Base-by-base conservation (phyloP, 2,797 vertebrate genomes). In the Pygocentrus nattereri region DNA sequence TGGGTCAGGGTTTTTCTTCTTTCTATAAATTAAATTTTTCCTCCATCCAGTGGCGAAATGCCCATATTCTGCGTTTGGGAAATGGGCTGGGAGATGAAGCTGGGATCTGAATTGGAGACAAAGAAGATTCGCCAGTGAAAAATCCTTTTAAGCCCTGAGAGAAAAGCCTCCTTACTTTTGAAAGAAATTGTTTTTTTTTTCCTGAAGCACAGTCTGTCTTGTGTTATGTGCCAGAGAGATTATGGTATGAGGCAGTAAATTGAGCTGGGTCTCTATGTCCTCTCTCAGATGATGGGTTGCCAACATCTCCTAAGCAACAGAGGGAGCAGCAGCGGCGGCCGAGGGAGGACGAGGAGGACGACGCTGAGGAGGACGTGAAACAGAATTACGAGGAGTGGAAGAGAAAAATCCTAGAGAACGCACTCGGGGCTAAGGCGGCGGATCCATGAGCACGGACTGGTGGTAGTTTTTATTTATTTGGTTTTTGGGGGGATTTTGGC, bases 331-430 rank as follows among this genome's bases (percentile, higher is more conserved):
- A 34, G 11, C 80, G 76, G n/a, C n/a, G n/a, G n/a, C n/a, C n/a
- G 1, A 90, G 90, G 49, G 70, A 91, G 47, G 72, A 75, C 7
- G 89, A 92, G 70, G 70, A 91, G 47, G 72, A 75, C 7, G 89
- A 92, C 70, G 79, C 85, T 0, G 92, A 94, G 76, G 82, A 83
- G 44, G 77, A 84, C 3, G 78, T 75, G 19, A 87, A 86, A 11
- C 91, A 93, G 79, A 93, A 95, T 81, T 97, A 97, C 64, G 95
- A 97, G 85, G 95, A 95, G 79, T 96, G 96, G 96, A 96, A 95
- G 88, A 94, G 87, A 87, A 94, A 88, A 75, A 96, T 97, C 85
- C 86, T 97, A 62, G 95, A 95, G 90, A 97, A 96, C 0, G 96
- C 96, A 41, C 81, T 93, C 58, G 95, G 91, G 89, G 89, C 93